phyloP scores from a whole-genome alignment of 1,140 invertebrate species.

The Drosophila ficusphila region DNA sequence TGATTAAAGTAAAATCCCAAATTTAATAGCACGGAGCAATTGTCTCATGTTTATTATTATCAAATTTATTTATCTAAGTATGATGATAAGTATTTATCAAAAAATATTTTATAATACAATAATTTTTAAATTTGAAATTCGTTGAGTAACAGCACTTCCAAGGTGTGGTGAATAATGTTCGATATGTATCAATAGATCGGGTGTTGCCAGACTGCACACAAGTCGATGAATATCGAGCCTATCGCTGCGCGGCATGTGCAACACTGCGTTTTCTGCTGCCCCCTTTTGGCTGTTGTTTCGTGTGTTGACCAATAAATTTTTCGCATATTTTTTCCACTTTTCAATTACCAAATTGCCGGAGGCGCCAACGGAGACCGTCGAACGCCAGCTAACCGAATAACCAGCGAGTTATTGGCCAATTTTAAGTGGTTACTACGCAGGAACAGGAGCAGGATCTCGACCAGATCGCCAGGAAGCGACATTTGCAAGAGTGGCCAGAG shows the following conservation, averaged over 20 bases:
- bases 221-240: background rate
- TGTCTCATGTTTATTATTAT: too few species aligned
- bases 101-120: too few species aligned
- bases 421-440: slow-evolving; percentile 13
- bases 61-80: too few species aligned
- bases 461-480: slow-evolving; percentile 42
- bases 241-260: slow-evolving; percentile 26
- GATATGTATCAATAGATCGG: too few species aligned
- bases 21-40: too few species aligned
- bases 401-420: slow-evolving; percentile 13
- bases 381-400: slow-evolving; percentile 18
- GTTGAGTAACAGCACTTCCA: background rate
- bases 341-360: slow-evolving; percentile 58
- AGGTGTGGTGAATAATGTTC: background rate
- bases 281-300: slow-evolving; percentile 74
- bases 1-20: too few species aligned
- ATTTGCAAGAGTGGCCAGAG: slow-evolving; percentile 8
- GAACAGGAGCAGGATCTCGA: slow-evolving; percentile 6
- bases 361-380: slow-evolving; percentile 31
- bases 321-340: slow-evolving; percentile 65
- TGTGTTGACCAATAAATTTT: slow-evolving; percentile 80
- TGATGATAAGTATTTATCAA: too few species aligned
- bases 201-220: background rate
- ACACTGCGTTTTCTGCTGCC: slow-evolving; percentile 65
- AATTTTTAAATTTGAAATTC: too few species aligned